A percentile compares a stretch with the other conserved stretches of the same genome.
These are phyloP conservation scores for Phycodurus eques DNA, from an alignment of 2,113 vertebrate species.

Conservation along the genomic window DNA sequence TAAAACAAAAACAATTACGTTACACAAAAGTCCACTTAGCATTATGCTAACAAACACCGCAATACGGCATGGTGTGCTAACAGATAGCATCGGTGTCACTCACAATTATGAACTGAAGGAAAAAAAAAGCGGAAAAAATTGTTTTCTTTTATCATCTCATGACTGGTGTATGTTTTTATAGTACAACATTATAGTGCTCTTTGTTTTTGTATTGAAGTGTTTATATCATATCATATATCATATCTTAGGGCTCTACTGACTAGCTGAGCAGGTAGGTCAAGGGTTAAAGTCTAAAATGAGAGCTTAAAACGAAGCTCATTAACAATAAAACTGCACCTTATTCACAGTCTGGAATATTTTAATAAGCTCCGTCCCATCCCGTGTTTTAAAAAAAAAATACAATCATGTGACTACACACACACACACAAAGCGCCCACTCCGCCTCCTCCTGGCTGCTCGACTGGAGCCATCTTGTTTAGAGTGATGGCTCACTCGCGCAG, in stretches of 20 bases:
- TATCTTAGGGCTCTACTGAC: background rate
- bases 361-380: background rate
- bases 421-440: conserved; percentile 11
- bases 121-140: too few relatives aligned
- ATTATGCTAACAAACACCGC: too few relatives aligned
- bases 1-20: too few relatives aligned
- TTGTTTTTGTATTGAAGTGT: too few relatives aligned
- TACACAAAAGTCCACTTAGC: too few relatives aligned
- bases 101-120: too few relatives aligned
- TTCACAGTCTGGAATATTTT: background rate
- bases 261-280: background rate
- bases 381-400: background rate
- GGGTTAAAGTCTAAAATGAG: conserved; percentile 1
- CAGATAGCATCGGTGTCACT: too few relatives aligned
- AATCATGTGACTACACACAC: conserved; percentile 19
- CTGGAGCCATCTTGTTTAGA: conserved; percentile 95
- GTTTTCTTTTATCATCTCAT: too few relatives aligned
- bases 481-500: conserved; percentile 92
- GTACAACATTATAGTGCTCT: too few relatives aligned
- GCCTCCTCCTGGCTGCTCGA: conserved; percentile 62
- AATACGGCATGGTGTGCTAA: too few relatives aligned
- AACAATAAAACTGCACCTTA: background rate
- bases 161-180: too few relatives aligned
- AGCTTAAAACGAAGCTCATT: conserved; percentile 3
- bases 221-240: too few relatives aligned